These are phyloP conservation scores for Platycheirus albimanus DNA, from an alignment of 2,888 invertebrate species.

Conservation along the genomic window DNA sequence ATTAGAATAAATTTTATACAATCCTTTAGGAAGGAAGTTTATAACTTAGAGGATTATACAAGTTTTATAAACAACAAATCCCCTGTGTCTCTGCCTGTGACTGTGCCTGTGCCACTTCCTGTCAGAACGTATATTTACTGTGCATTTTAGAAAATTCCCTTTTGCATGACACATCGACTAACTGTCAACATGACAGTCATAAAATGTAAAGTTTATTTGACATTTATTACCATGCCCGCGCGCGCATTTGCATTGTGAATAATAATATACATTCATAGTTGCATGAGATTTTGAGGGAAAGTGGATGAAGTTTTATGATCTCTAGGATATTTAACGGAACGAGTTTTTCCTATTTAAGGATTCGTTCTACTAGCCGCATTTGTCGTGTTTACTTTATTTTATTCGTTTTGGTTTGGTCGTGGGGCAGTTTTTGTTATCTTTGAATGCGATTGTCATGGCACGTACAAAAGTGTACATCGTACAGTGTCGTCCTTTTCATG, in stretches of 20 bases:
- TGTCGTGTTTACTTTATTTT: conserved; percentile 34
- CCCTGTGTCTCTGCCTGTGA: too few relatives aligned
- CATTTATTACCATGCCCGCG: conserved; percentile 47
- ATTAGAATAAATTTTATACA: conserved; percentile 56
- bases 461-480: conserved; percentile 57
- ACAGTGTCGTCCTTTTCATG: conserved; percentile 49
- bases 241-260: conserved; percentile 6
- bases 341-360: conserved; percentile 41
- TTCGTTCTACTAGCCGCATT: conserved; percentile 52
- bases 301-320: conserved; percentile 30
- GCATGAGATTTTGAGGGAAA: conserved; percentile 23
- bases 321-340: conserved; percentile 19
- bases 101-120: too few relatives aligned
- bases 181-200: conserved; percentile 56
- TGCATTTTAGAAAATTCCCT: conserved; percentile 8
- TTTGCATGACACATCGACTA: conserved; percentile 15
- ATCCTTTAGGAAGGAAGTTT: conserved; percentile 18
- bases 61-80: conserved; percentile 27
- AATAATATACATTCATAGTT: conserved; percentile 22
- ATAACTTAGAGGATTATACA: conserved; percentile 45
- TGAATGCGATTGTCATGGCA: conserved; percentile 56
- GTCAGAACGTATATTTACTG: conserved; percentile 2
- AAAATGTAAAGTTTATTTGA: conserved; percentile 69
- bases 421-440: conserved; percentile 57
- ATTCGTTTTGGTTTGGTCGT: conserved; percentile 41